These are phyloP conservation scores for Mystacides longicornis DNA, from an alignment of 2,888 invertebrate species.

Conservation along the genomic window DNA sequence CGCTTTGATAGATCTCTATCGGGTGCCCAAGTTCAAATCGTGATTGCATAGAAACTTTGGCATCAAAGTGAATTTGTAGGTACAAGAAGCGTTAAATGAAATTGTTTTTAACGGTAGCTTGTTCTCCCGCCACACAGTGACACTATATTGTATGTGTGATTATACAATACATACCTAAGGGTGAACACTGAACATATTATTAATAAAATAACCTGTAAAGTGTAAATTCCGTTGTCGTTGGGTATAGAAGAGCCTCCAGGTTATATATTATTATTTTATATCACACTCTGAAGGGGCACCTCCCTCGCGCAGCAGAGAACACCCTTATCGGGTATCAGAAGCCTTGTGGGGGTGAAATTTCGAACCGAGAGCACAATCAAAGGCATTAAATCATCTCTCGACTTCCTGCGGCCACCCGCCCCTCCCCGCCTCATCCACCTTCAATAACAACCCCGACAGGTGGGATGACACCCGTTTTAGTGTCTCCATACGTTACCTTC, in stretches of 20 bases:
- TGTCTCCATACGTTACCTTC: constrained; percentile 6
- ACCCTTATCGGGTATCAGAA: constrained; percentile 25
- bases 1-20: too few relatives aligned
- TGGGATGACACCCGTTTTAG: constrained; percentile 20
- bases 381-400: constrained; percentile 27
- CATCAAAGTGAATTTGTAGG: too few relatives aligned
- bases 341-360: constrained; percentile 24
- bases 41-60: too few relatives aligned
- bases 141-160: too few relatives aligned
- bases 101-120: too few relatives aligned
- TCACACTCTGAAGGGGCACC: constrained; percentile 24
- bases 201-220: constrained; percentile 23
- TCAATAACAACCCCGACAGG: constrained; percentile 14
- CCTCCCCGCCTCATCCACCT: constrained; percentile 2
- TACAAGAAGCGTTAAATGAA: too few relatives aligned
- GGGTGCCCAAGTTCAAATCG: too few relatives aligned
- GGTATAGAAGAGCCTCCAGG: constrained; percentile 13
- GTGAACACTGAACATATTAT: constrained; percentile 12
- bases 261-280: constrained; percentile 15
- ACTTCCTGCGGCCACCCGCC: constrained; percentile 25
- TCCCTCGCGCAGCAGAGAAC: constrained; percentile 6
- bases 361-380: constrained; percentile 27
- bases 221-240: constrained; percentile 19
- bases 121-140: too few relatives aligned
- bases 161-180: too few relatives aligned